Base-by-base conservation (phyloP, 2,797 vertebrate genomes). In the Columba guinea region DNA sequence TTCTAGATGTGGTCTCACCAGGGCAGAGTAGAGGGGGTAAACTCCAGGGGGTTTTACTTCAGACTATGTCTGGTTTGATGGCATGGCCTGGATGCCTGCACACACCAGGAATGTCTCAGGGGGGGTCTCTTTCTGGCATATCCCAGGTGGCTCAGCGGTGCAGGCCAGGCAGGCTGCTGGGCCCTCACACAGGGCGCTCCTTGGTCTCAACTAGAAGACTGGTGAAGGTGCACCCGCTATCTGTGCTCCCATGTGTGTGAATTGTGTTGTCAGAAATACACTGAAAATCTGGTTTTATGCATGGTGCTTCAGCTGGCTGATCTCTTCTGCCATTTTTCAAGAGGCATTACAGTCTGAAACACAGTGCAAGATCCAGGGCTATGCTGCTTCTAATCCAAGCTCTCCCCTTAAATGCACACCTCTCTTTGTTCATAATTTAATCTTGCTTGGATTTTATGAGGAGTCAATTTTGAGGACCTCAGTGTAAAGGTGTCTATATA, bases 121-220 rank as follows among this genome's bases (percentile, higher is more conserved):
- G 70, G 59, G 12, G 30, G 30, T 13, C 46, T 70, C 37, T 69
- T 67, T 67, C 46, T 81, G 24, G 28, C 0, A 0, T 15, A 70
- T 59, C 41, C 27, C 49, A 39, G 35, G 27, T 5, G 8, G 24
- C 71, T 65, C 22, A 0, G 0, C 8, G 15, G 16, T 68, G 51
- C 24, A 30, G 23, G 58, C 15, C 53, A 34, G n/a, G 49, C 48
- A 77, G 84, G 56, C 81, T 89, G 74, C 62, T 51, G 53, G 58
- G 44, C 58, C 67, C 63, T 75, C 70, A 9, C 13, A 23, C n/a
- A 49, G 6, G 49, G 10, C 3, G 1, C 27, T 52, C n/a, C 53
- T 46, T 35, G n/a, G 13, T 77, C 41, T 32, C 59, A 84, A 3
- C 23, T 5, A 35, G 14, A 34, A 22, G 55, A 46, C 22, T 46